Base-by-base conservation (phyloP, 2,888 invertebrate species). In the Ypsolopha sequella region DNA sequence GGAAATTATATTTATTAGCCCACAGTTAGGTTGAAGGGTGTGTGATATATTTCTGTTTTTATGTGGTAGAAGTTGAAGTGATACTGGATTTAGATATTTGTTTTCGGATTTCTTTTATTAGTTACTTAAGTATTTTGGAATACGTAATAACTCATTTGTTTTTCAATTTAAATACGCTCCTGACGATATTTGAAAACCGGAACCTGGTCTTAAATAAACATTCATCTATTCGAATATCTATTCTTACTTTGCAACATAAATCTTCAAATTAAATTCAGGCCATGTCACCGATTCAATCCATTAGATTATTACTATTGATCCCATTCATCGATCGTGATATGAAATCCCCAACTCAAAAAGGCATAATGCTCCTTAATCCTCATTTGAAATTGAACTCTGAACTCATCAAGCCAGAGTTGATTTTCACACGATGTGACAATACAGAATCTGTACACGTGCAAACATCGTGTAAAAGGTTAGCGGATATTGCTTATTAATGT, bases 401-500 rank as follows among this genome's bases (percentile, higher is more conserved):
- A 8, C 9, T 0, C 0, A 0, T 63, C 34, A 33, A 9, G 70
- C n/a, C 46, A 56, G 11, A 50, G 65, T 64, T 51, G 11, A 55
- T 36, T 58, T 61, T 70, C 7, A 51, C 41, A 1, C 57, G 56
- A 13, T 10, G n/a, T 14, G 35, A 45, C 38, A 36, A 10, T 10
- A 45, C 8, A 13, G 41, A 36, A 13, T 51, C 48, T 53, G 47
- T 60, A 76, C 80, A 80, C 78, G 76, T 78, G 74, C 70, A 75
- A 68, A 72, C 64, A 65, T 71, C 71, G 67, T 69, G 70, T 64
- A 59, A 74, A 78, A 79, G 73, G 76, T 72, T 72, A 77, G 60
- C 76, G 82, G 82, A 84, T 84, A 84, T 82, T 63, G 69, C 73
- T 80, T 80, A 80, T 80, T 80, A 80, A 80, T 80, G 75, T 72